Conservation (phyloP, 2,888 invertebrate genomes). For the Fragum whitleyi region DNA sequence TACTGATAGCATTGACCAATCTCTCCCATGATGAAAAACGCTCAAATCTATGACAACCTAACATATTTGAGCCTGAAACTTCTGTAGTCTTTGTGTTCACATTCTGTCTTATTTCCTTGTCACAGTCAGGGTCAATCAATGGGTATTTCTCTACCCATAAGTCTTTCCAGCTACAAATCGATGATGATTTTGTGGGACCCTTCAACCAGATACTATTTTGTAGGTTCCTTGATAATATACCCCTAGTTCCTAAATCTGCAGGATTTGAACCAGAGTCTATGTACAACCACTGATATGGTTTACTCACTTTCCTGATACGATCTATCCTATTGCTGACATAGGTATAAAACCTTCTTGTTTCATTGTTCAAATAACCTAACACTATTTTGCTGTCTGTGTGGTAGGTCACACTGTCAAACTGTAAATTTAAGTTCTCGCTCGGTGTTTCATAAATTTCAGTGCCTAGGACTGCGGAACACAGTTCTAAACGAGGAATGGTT, state of each 20-base stretch:
- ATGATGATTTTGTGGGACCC: conserved; percentile 35
- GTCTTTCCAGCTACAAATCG: not conserved
- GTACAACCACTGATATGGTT: conserved; percentile 60
- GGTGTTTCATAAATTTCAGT: conserved; percentile 47
- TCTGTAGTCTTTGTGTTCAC: conserved; percentile 9
- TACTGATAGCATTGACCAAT: no score
- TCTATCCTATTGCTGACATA: conserved; percentile 34
- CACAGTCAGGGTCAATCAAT: conserved; percentile 39
- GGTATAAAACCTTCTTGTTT: conserved; percentile 56
- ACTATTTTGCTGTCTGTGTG: conserved; percentile 58
- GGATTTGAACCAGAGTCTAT: conserved; percentile 53
- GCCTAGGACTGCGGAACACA: conserved; percentile 64
- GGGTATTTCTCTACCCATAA: conserved; percentile 17
- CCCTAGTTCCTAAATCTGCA: conserved; percentile 55
- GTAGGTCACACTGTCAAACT: not conserved
- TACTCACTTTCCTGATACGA: conserved; percentile 6
- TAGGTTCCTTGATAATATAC: conserved; percentile 10
- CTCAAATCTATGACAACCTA: conserved; percentile 40
- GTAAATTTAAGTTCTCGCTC: conserved; percentile 25
- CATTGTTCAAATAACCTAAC: conserved; percentile 58
- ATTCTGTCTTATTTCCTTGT: conserved; percentile 44
- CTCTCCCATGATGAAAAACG: conserved; percentile 57
- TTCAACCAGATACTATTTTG: conserved; percentile 47
- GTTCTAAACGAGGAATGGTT: conserved; percentile 66
- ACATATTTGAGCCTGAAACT: not conserved